Conservation (phyloP, 2,797 vertebrate genomes). For the Scyliorhinus canicula region DNA sequence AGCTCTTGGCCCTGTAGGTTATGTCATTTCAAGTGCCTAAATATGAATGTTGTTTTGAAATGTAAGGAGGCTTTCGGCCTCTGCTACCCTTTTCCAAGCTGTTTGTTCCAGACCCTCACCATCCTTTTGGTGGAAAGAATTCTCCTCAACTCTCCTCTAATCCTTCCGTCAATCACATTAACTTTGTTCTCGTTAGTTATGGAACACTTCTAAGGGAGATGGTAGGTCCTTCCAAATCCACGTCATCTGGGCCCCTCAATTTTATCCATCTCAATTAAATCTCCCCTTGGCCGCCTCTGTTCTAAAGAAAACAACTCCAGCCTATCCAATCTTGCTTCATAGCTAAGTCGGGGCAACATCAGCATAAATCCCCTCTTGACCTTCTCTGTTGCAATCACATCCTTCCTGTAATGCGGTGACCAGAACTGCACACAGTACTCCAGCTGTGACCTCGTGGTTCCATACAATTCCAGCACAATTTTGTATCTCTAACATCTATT, state of each 20-base stretch:
- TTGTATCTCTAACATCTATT: not conserved
- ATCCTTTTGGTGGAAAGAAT: not conserved
- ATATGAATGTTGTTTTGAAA: not conserved
- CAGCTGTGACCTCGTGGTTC: not conserved
- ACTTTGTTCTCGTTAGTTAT: not conserved
- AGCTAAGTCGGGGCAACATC: not conserved
- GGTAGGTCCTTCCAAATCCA: not conserved
- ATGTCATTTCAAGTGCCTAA: not conserved
- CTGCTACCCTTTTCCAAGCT: not conserved
- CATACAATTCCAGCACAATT: not conserved
- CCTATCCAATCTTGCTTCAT: too few species aligned
- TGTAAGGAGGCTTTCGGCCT: not conserved
- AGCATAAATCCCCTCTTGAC: not conserved
- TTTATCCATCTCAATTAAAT: not conserved
- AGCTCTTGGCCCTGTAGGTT: not conserved
- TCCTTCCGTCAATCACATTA: not conserved
- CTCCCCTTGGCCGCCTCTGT: too few species aligned
- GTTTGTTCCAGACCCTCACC: not conserved
- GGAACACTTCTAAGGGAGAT: not conserved
- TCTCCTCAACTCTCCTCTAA: not conserved
- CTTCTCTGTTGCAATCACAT: not conserved
- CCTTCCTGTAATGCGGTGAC: not conserved
- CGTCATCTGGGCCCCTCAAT: not conserved
- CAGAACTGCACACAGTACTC: not conserved
- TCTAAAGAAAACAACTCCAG: too few species aligned